phyloP scores from a whole-genome alignment of 37 sponge, comb jelly and placozoan genomes.

The Halichondria panicea region DNA sequence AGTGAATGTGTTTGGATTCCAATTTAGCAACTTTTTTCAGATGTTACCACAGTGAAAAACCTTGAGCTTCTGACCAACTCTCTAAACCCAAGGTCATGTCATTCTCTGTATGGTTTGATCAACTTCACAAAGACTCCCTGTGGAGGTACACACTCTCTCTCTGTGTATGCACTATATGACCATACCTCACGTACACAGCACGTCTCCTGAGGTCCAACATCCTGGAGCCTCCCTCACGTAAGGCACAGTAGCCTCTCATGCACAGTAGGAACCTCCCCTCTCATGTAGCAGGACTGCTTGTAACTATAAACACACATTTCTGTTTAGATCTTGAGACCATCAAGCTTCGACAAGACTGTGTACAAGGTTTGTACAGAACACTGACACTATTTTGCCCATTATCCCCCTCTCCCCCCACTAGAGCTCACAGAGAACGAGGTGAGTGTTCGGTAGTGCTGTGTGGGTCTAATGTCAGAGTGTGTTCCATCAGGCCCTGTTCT shows the following conservation, averaged over 20 bases:
- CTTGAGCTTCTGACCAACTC: slow-evolving; percentile 88
- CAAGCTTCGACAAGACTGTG: not conserved
- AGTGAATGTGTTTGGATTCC: no score
- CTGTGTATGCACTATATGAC: not conserved
- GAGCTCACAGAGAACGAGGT: slow-evolving; percentile 88
- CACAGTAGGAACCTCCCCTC: slow-evolving; percentile 12
- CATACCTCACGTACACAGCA: slow-evolving; percentile 14
- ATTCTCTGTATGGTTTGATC: slow-evolving; percentile 83
- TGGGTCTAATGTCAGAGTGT: not conserved
- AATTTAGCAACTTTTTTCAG: no score
- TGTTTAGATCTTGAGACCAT: not conserved
- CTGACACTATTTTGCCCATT: not conserved
- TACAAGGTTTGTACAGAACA: not conserved
- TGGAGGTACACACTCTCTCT: slow-evolving; percentile 65
- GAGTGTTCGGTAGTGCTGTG: not conserved
- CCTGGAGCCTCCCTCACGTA: slow-evolving; percentile 93
- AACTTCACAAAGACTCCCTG: slow-evolving; percentile 91
- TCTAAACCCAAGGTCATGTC: slow-evolving; percentile 64
- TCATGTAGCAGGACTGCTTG: slow-evolving; percentile 87
- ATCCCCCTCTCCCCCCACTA: not conserved
- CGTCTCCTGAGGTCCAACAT: slow-evolving; percentile 88
- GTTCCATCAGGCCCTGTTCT: slow-evolving; percentile 81
- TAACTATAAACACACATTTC: slow-evolving; percentile 15
- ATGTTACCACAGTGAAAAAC: slow-evolving; percentile 87
- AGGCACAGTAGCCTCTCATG: not conserved